Percentiles rank a stretch among this genome's conserved stretches.
These are phyloP conservation scores for Takifugu bimaculatus DNA, from an alignment of 2,113 vertebrate genomes.

Conservation along the genomic window DNA sequence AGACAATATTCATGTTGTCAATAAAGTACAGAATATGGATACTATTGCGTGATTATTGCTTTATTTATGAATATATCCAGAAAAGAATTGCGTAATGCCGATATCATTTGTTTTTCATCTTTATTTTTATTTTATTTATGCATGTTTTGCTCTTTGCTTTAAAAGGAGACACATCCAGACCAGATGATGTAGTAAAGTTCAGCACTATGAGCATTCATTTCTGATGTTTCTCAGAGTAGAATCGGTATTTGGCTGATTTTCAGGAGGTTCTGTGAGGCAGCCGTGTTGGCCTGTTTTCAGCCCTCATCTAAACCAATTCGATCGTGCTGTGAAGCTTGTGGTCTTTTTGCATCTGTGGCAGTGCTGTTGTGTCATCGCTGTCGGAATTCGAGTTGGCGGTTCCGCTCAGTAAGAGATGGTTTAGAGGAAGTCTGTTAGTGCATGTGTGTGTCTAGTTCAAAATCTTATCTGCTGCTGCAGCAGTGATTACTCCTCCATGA, in stretches of 20 bases:
- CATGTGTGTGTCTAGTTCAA: constrained; percentile 21
- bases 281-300: constrained; percentile 32
- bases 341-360: constrained; percentile 39
- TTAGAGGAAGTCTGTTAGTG: constrained; percentile 9
- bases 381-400: constrained; percentile 39
- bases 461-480: constrained; percentile 44
- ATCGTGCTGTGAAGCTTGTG: constrained; percentile 20
- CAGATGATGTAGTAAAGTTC: no score
- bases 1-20: background rate
- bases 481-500: constrained; percentile 21
- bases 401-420: constrained; percentile 14
- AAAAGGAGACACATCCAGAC: no score
- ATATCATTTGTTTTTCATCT: background rate
- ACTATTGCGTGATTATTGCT: background rate
- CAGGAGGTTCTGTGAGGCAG: constrained; percentile 5
- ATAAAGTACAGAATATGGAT: background rate
- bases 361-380: constrained; percentile 32
- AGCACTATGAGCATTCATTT: constrained; percentile 1
- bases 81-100: background rate
- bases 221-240: constrained; percentile 1
- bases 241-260: background rate
- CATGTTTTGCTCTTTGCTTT: background rate
- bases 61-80: background rate
- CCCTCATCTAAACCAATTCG: constrained; percentile 46
- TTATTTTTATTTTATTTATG: background rate